These are phyloP conservation scores for Drosophila austrosaltans DNA, from an alignment of 2,888 invertebrate species.

Conservation along the genomic window DNA sequence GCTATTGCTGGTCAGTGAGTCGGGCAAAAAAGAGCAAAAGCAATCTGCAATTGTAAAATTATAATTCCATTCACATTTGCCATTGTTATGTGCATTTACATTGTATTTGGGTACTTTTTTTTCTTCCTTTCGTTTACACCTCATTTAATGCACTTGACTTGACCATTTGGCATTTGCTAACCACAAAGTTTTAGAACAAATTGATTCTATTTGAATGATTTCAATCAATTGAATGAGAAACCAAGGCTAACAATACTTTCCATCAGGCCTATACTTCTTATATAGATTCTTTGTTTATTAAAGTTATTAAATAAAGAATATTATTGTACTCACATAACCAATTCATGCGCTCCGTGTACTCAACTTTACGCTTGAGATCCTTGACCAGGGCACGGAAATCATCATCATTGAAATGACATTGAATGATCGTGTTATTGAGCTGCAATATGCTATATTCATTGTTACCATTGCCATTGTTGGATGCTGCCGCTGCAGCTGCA, in stretches of 20 bases:
- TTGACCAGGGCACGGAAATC: slow-evolving; percentile 82
- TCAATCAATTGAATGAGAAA: background rate
- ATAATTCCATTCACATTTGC: slow-evolving; percentile 49
- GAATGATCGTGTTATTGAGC: slow-evolving; percentile 83
- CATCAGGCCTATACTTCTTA: too few relatives aligned
- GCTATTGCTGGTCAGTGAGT: background rate
- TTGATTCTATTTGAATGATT: background rate
- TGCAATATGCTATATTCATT: slow-evolving; percentile 83
- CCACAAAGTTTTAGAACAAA: slow-evolving; percentile 30
- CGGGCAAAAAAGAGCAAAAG: slow-evolving; percentile 18
- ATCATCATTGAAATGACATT: slow-evolving; percentile 83
- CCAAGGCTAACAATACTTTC: too few relatives aligned
- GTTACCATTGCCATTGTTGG: slow-evolving; percentile 80
- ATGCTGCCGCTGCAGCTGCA: slow-evolving; percentile 48
- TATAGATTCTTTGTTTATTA: too few relatives aligned
- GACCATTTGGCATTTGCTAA: slow-evolving; percentile 16
- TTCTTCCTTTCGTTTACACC: slow-evolving; percentile 49
- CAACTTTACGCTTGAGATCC: slow-evolving; percentile 83
- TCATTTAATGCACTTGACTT: slow-evolving; percentile 54
- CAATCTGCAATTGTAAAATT: slow-evolving; percentile 54
- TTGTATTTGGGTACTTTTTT: slow-evolving; percentile 44
- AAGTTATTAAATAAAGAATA: background rate
- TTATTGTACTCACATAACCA: slow-evolving; percentile 83
- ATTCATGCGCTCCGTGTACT: slow-evolving; percentile 84
- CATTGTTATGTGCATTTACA: slow-evolving; percentile 12